Evolutionary conservation across 2,113 vertebrate genomes (phyloP), one percentile per base, ranked within the genome.

Genomic region (Dasyurus viverrinus): DNA sequence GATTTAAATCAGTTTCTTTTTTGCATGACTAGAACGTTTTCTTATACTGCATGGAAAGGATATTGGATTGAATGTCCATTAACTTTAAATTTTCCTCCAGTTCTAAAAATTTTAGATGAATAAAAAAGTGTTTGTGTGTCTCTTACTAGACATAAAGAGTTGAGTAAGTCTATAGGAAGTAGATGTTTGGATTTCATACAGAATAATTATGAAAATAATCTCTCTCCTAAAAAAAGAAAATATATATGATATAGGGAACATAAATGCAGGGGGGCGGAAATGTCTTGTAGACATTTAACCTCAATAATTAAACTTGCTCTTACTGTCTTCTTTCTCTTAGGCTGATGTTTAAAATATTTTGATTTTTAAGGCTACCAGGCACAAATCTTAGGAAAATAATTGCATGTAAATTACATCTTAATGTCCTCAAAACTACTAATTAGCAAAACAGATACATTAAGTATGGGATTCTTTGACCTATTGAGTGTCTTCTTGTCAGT

Each of bases 171-270:
- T 94, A 3, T 46, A 91, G 89, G 60, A 96, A 52, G 16, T 48
- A 89, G 10, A 8, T 93, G 76, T 96, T 93, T 95, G 57, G 23
- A 47, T 24, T 48, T 53, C 11, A 92, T 50, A 90, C 54, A 68
- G 55, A 90, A 93, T 60, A 52, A 60, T 54, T 93, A 93, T 84
- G 90, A 96, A 94, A 95, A 96, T 93, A 92, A 96, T 93, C 26
- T 92, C 36, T 92, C 9, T 91, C 53, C 52, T 60, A 22, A 42
- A 93, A 93, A 93, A 96, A 95, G 91, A 94, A 95, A 92, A 91
- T n/a, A 4, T 8, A 27, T 93, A 30, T 52, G 46, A 92, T 95
- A 2, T 27, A 90, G 60, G 92, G 9, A n/a, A 84, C 52, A 91
- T 42, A 93, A 89, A 47, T 47, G 92, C 42, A 55, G 90, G 96